Base-by-base conservation (phyloP, 2,797 vertebrate species). In the Onychomys arenicola region DNA sequence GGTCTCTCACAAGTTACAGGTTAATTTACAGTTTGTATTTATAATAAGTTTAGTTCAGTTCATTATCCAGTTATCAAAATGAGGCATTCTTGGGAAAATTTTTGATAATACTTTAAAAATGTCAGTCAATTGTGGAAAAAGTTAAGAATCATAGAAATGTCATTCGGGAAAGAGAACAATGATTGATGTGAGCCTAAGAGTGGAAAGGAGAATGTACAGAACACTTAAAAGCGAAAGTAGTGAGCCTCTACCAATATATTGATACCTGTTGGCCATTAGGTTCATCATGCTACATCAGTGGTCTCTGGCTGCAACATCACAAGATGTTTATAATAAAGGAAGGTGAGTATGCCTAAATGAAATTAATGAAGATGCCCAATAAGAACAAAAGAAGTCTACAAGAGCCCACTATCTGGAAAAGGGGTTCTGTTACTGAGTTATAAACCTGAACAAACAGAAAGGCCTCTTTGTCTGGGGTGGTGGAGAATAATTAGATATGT, bases 351-450 rank as follows among this genome's bases (percentile, higher is more conserved):
- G 34, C 4, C 3, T 37, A 46, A 52, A 43, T n/a, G 11, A 21
- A 27, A 13, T 1, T 3, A 37, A 77, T 17, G 43, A 32, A 57
- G 61, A 13, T 63, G 1, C 17, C 17, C 29, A 29, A 78, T 52
- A 13, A 77, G 32, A 86, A 14, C 43, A 69, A 16, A 67, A 61
- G 4, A 0, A 17, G 29, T 46, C 27, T 67, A 21, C n/a, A 49
- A 7, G 57, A 65, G 65, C 3, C 21, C 6, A 46, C 43, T 13
- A 65, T n/a, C 10, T 82, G 23, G n/a, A 5, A 34, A 63, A 55
- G 0, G 2, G 13, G 13, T 9, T 49, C 32, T 4, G 17, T n/a
- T 14, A 29, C 0, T 8, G 37, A 32, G 16, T 43, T 10, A n/a
- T 19, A 37, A 73, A 32, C 17, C 40, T n/a, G 3, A 5, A 8